Base-by-base conservation (phyloP, 2,888 invertebrate genomes). In the Pomacea canaliculata region DNA sequence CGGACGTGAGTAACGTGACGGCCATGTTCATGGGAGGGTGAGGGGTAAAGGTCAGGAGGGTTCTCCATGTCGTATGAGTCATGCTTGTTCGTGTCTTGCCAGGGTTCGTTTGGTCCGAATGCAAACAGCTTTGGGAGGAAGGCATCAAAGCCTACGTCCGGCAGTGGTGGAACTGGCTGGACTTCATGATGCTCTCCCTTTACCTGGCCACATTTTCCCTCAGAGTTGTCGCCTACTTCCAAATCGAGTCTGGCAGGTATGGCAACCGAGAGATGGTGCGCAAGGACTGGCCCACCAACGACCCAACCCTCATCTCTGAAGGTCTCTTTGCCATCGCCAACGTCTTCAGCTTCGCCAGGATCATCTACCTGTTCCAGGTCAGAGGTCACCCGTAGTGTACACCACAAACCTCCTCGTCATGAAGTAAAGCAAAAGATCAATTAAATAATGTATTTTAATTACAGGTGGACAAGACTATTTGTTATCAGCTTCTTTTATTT, bases 131-230 rank as follows among this genome's bases (percentile, higher is more conserved):
- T n/a, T 92, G 93, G 93, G 92, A 92, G 76, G 93, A 93, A 83
- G 92, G 92, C 7, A 85, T 92, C 72, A 91, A 91, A 78, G 92
- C 92, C 46, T 93, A 93, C 85, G 89, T 92, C 48, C 87, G 91
- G 19, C 93, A 93, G 83, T 93, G 92, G 92, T 93, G 93, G 93
- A 93, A 93, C 86, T 93, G 92, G 92, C 88, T 93, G 66, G 93
- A 93, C 85, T 93, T 93, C 83, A 91, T 92, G 79, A 93, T 93
- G 93, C 89, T 93, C 19, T 92, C 92, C 37, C 89, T 93, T 13
- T 93, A 93, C 84, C 87, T 93, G 60, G 91, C 92, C 79, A 92
- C 92, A 7, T 92, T 93, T 83, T 91, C 92, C 0, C 88, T 93
- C 1, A 88, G 92, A 75, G 89, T 90, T 7, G 91, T 91, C 8